A percentile compares a stretch with the other conserved stretches of the same genome.
Evolutionary conservation across 2,113 vertebrate species (phyloP).

Genomic region (Mobula birostris): DNA sequence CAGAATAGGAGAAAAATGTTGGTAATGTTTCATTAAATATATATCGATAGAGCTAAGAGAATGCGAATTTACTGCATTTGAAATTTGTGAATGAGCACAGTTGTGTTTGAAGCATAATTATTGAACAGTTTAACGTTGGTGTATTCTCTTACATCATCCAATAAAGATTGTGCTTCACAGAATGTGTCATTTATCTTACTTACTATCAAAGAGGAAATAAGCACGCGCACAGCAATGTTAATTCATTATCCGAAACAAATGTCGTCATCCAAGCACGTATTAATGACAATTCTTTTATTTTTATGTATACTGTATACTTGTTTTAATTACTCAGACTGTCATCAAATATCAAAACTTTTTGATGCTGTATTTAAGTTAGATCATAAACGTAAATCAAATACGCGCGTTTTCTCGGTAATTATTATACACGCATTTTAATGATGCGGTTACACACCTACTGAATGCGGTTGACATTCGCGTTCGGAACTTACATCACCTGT

Average conservation of each 20-base stretch:
- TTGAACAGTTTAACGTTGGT: background rate
- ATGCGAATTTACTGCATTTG: background rate
- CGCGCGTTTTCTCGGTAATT: background rate
- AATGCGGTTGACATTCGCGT: background rate
- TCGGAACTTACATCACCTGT: background rate
- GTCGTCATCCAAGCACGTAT: background rate
- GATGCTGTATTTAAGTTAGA: background rate
- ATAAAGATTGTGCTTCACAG: conserved; percentile 25
- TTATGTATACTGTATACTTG: background rate
- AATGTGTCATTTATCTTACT: conserved; percentile 17
- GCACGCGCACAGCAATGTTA: background rate
- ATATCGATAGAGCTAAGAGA: background rate
- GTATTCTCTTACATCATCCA: background rate
- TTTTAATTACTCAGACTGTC: background rate
- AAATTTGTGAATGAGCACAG: background rate
- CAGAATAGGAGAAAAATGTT: background rate
- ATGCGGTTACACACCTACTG: background rate
- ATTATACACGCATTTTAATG: background rate
- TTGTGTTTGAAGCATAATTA: background rate
- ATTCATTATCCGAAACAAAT: background rate
- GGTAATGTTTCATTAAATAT: background rate
- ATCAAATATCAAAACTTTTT: background rate
- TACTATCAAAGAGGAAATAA: background rate
- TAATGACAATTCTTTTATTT: background rate
- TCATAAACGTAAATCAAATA: background rate